A percentile compares a stretch with the other conserved stretches of the same genome.
phyloP scores from a whole-genome alignment of 2,797 vertebrate species.

The Semotilus atromaculatus region DNA sequence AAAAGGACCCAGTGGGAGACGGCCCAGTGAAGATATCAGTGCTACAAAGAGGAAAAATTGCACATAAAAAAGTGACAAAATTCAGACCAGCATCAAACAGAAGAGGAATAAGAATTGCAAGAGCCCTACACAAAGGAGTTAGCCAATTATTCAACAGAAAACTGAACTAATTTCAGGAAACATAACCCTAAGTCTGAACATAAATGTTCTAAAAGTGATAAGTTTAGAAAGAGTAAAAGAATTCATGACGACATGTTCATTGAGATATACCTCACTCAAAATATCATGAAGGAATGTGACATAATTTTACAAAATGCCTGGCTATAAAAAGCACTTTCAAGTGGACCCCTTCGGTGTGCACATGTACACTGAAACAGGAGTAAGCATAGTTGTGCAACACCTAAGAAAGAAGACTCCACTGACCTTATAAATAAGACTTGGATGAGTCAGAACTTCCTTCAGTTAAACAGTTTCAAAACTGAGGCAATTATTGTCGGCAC shows the following conservation, averaged over 20 bases:
- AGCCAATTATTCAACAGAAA: neutral
- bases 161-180: neutral
- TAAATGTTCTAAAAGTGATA: slow-evolving; percentile 1
- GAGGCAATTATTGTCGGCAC: too few relatives aligned
- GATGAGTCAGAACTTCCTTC: too few relatives aligned
- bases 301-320: slow-evolving; percentile 24
- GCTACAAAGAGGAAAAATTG: neutral
- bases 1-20: neutral
- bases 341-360: slow-evolving; percentile 47
- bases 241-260: slow-evolving; percentile 31
- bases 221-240: neutral
- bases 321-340: slow-evolving; percentile 51
- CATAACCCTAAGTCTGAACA: neutral
- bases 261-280: slow-evolving; percentile 47
- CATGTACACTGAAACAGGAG: slow-evolving; percentile 39
- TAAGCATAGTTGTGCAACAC: slow-evolving; percentile 5
- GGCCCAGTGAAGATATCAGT: neutral
- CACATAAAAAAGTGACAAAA: neutral
- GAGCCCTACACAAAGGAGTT: neutral
- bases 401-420: neutral
- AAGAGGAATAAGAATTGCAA: neutral
- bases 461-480: too few relatives aligned
- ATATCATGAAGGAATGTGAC: slow-evolving; percentile 34
- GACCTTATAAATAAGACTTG: neutral
- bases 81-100: neutral